phyloP scores from a whole-genome alignment of 2,888 invertebrate species.

The Drosophila nigritarsus region DNA sequence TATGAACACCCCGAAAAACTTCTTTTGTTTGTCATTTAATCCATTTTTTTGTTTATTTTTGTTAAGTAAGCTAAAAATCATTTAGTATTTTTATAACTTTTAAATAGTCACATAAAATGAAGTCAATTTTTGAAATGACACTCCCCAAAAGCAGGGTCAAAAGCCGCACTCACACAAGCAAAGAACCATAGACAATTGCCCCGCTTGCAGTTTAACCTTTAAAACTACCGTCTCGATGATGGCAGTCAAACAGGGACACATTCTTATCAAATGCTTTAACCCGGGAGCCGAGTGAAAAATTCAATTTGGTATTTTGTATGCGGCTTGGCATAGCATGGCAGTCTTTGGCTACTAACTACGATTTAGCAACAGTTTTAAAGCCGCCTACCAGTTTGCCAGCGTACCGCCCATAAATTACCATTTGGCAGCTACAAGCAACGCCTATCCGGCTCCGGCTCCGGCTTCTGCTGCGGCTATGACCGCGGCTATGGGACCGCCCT shows the following conservation, averaged over 20 bases:
- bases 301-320: conserved; percentile 35
- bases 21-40: background rate
- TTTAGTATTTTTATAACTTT: background rate
- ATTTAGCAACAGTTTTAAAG: conserved; percentile 71
- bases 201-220: conserved; percentile 13
- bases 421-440: conserved; percentile 70
- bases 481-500: conserved; percentile 5
- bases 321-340: background rate
- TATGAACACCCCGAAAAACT: background rate
- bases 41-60: background rate
- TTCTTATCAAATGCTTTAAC: conserved; percentile 6
- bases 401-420: conserved; percentile 77
- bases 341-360: conserved; percentile 30
- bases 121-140: background rate
- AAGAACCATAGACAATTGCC: conserved; percentile 8
- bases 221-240: conserved; percentile 11
- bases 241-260: conserved; percentile 1
- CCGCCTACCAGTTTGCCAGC: conserved; percentile 69
- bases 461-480: conserved; percentile 28
- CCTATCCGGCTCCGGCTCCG: conserved; percentile 39
- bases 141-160: background rate
- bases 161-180: background rate
- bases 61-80: background rate
- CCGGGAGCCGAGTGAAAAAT: conserved; percentile 8
- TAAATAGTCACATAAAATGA: background rate